These are phyloP conservation scores for Amphipyra berbera DNA, from an alignment of 2,888 invertebrate genomes.

Conservation along the genomic window DNA sequence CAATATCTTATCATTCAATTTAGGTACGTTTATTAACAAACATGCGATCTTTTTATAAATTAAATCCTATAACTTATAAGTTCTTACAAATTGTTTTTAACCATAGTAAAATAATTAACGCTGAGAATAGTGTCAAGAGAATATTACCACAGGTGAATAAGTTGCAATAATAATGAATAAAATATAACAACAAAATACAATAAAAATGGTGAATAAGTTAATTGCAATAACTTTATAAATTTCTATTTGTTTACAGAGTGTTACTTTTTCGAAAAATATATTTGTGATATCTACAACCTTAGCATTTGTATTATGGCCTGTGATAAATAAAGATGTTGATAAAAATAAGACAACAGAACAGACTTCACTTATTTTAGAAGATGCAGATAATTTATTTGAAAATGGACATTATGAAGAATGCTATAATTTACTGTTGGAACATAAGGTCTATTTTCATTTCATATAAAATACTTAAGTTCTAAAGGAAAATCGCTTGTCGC, in stretches of 20 bases:
- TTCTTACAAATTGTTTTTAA: conserved; percentile 33
- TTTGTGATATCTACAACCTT: conserved; percentile 61
- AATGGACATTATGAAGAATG: conserved; percentile 92
- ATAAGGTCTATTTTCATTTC: conserved; percentile 79
- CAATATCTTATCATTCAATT: too few relatives aligned
- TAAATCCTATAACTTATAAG: conserved; percentile 44
- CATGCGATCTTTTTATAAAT: conserved; percentile 33
- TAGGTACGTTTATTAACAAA: background rate
- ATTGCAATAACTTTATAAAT: too few relatives aligned
- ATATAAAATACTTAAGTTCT: too few relatives aligned
- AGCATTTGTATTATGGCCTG: conserved; percentile 77
- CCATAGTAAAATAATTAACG: conserved; percentile 19
- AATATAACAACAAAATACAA: background rate
- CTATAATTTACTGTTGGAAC: conserved; percentile 89
- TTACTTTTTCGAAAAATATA: conserved; percentile 26
- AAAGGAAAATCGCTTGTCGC: too few relatives aligned
- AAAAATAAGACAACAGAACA: conserved; percentile 62
- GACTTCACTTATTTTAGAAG: conserved; percentile 80
- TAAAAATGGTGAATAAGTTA: too few relatives aligned
- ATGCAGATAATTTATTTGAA: conserved; percentile 92
- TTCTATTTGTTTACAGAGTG: conserved; percentile 46
- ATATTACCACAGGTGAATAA: conserved; percentile 27
- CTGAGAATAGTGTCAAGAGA: conserved; percentile 15
- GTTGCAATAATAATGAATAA: too few relatives aligned
- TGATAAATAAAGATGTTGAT: conserved; percentile 61